These are phyloP conservation scores for Deladenus siricidicola DNA, from an alignment of 2,888 invertebrate species.

Conservation along the genomic window DNA sequence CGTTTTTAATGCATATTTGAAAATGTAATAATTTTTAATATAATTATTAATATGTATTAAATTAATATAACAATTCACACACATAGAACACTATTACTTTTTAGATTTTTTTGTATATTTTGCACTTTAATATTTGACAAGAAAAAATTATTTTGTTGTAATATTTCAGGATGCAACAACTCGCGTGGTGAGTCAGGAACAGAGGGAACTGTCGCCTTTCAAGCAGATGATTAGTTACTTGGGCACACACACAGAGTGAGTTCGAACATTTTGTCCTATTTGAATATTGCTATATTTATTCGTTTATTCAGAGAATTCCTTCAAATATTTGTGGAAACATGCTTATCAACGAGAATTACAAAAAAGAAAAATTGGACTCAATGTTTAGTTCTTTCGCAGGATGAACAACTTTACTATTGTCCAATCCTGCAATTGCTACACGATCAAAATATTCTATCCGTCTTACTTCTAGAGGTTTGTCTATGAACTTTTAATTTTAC, in stretches of 20 bases:
- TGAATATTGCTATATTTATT: too few species aligned
- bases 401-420: conserved; percentile 1
- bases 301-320: conserved; percentile 6
- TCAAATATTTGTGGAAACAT: conserved; percentile 9
- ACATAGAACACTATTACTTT: background rate
- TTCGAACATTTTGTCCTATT: too few species aligned
- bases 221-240: background rate
- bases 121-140: background rate
- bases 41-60: background rate
- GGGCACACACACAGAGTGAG: background rate
- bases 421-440: background rate
- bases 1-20: background rate
- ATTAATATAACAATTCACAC: background rate
- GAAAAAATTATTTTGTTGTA: background rate
- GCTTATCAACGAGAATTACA: conserved; percentile 6
- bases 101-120: background rate
- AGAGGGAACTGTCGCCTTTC: conserved; percentile 3
- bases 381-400: background rate
- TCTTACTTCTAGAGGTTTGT: conserved; percentile 6
- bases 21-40: too few species aligned
- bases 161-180: background rate
- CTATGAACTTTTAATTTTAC: too few species aligned
- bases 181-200: background rate
- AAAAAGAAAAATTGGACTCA: background rate
- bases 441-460: background rate